Base-by-base conservation (phyloP, 2,888 invertebrate species). In the Nipponacmea schrenckii region DNA sequence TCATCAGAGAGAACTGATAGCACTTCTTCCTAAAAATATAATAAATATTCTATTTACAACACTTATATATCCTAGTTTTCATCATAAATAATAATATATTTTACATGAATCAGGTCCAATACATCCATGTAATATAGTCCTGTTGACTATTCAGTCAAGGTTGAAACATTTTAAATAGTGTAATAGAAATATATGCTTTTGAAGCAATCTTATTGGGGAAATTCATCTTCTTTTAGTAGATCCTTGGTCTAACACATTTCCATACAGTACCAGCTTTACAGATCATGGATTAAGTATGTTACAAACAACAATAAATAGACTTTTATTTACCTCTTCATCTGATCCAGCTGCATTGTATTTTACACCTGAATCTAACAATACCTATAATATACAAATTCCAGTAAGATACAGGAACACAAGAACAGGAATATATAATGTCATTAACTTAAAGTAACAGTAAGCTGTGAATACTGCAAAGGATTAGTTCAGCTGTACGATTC, bases 1-100 rank as follows among this genome's bases (percentile, higher is more conserved):
- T 90, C 89, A 79, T 89, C 85, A 14, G 81, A 80, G 8, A 83
- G 88, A 26, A 83, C 68, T 17, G 76, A 79, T 27, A 80, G 69
- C 46, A 83, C 81, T 64, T 82, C 81, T 63, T 75, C 71, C 20
- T 70, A 15, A 17, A 39, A 27, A 45, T n/a, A 56, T 17, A 64
- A n/a, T 12, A 62, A n/a, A 50, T 31, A 39, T 26, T 7, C 15
- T n/a, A n/a, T 8, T 5, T 62, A n/a, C n/a, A 20, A 5, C 20
- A 46, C 24, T 3, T 46, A 39, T 66, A 44, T 26, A 27, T 27
- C 31, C 12, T 24, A 46, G 31, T 71, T 70, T 70, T 72, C 17
- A 17, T 63, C 24, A 15, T n/a, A 45, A 46, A 65, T 15, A 20
- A 15, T 24, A 20, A 45, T 44, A 14, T 8, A 70, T 20, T 15